Conservation (phyloP, 2,113 vertebrate genomes). For the Caranx ignobilis region DNA sequence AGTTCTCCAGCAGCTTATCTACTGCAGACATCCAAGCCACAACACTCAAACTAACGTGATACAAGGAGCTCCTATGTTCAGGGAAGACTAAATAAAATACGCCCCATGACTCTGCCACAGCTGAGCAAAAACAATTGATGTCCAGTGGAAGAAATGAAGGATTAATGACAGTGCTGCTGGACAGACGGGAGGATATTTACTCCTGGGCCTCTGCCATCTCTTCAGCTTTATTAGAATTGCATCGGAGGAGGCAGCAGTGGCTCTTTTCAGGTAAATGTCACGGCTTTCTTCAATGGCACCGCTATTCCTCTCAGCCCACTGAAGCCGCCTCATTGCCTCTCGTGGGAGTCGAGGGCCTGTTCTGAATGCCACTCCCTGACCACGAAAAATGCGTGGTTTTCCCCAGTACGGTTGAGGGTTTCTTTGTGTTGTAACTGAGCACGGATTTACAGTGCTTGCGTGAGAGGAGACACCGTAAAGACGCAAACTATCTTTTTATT, state of each 20-base stretch:
- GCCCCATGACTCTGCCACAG: not conserved
- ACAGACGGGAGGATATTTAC: constrained; percentile 63
- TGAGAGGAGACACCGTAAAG: constrained; percentile 8
- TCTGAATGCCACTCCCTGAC: constrained; percentile 68
- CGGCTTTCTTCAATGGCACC: constrained; percentile 61
- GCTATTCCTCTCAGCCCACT: constrained; percentile 59
- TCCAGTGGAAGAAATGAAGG: constrained; percentile 47
- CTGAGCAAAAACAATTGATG: constrained; percentile 23
- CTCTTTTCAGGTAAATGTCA: constrained; percentile 79
- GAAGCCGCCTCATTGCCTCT: constrained; percentile 49
- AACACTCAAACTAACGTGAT: not conserved
- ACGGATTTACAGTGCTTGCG: constrained; percentile 29
- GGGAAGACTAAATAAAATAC: not conserved
- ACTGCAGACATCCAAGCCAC: not conserved
- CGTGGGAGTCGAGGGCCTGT: constrained; percentile 52
- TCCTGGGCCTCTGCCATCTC: constrained; percentile 48
- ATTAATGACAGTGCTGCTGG: constrained; percentile 44
- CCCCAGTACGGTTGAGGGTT: constrained; percentile 5
- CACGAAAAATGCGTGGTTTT: constrained; percentile 29
- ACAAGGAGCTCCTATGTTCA: constrained; percentile 24
- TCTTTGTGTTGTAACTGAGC: constrained; percentile 36
- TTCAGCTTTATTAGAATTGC: constrained; percentile 60
- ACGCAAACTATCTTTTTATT: constrained; percentile 4
- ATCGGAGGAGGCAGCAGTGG: constrained; percentile 33
- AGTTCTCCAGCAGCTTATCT: constrained; percentile 10